Percentiles rank a stretch among this genome's conserved stretches.
These are phyloP conservation scores for Archips xylosteana DNA, from an alignment of 2,888 invertebrate genomes.

Conservation along the genomic window DNA sequence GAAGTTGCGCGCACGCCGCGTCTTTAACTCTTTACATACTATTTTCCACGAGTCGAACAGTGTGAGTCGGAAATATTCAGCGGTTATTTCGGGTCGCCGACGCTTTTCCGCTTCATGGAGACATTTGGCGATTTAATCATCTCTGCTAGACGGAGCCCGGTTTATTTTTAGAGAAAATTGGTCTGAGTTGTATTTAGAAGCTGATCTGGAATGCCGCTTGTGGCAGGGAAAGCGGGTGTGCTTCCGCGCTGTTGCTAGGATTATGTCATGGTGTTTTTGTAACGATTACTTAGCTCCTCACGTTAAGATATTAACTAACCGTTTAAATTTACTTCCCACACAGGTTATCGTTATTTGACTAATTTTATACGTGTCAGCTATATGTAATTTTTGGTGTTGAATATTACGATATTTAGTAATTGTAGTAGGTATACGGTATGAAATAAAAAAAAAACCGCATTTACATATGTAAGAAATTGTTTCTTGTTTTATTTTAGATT, in stretches of 20 bases:
- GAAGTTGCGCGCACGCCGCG: slow-evolving; percentile 84
- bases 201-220: slow-evolving; percentile 41
- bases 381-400: not conserved
- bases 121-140: slow-evolving; percentile 79
- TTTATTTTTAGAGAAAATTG: slow-evolving; percentile 76
- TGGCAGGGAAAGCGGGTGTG: slow-evolving; percentile 34
- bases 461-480: too few relatives aligned
- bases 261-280: slow-evolving; percentile 32
- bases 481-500: too few relatives aligned
- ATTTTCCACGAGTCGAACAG: slow-evolving; percentile 77
- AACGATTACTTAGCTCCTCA: not conserved
- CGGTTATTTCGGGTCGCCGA: slow-evolving; percentile 75
- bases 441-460: too few relatives aligned
- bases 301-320: not conserved
- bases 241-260: slow-evolving; percentile 30
- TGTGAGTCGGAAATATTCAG: slow-evolving; percentile 81
- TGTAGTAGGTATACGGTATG: too few relatives aligned
- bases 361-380: not conserved
- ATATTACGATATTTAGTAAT: too few relatives aligned
- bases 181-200: slow-evolving; percentile 46
- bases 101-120: slow-evolving; percentile 82
- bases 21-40: slow-evolving; percentile 60
- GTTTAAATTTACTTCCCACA: not conserved
- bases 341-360: not conserved
- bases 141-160: slow-evolving; percentile 70